phyloP scores from a whole-genome alignment of 2,888 invertebrate genomes.

The Megamerina dolium region DNA sequence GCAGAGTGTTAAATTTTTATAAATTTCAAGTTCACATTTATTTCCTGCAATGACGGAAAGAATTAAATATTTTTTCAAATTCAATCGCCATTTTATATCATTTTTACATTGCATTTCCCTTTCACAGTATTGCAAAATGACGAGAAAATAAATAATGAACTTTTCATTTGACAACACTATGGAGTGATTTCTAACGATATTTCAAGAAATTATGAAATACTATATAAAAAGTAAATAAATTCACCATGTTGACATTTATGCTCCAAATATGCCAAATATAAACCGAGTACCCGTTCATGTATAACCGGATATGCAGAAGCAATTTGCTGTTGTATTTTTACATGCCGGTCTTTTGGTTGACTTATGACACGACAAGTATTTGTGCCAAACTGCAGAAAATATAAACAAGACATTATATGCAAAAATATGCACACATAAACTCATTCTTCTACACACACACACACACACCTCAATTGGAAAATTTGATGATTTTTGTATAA shows the following conservation, averaged over 20 bases:
- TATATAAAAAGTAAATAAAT: too few relatives aligned
- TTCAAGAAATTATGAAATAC: too few relatives aligned
- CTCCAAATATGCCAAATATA: constrained; percentile 60
- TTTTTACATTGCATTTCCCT: too few relatives aligned
- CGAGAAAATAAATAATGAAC: too few relatives aligned
- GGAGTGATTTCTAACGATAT: too few relatives aligned
- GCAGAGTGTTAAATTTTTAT: constrained; percentile 48
- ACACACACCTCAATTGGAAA: constrained; percentile 20
- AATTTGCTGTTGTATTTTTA: constrained; percentile 33
- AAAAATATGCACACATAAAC: not conserved
- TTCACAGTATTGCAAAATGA: too few relatives aligned
- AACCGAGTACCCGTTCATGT: constrained; percentile 59
- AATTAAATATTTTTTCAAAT: not conserved
- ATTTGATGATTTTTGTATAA: constrained; percentile 14
- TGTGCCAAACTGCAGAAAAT: constrained; percentile 35
- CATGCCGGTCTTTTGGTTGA: constrained; percentile 29
- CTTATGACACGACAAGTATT: constrained; percentile 33
- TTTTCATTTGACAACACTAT: too few relatives aligned
- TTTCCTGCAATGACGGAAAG: constrained; percentile 31
- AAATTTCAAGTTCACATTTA: constrained; percentile 43
- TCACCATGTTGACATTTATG: constrained; percentile 51
- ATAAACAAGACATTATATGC: not conserved
- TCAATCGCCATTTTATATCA: not conserved
- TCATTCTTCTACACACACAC: not conserved
- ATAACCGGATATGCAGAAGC: constrained; percentile 62